Base-by-base conservation (phyloP, 2,797 vertebrate species). In the Melanotaenia pygmaea region DNA sequence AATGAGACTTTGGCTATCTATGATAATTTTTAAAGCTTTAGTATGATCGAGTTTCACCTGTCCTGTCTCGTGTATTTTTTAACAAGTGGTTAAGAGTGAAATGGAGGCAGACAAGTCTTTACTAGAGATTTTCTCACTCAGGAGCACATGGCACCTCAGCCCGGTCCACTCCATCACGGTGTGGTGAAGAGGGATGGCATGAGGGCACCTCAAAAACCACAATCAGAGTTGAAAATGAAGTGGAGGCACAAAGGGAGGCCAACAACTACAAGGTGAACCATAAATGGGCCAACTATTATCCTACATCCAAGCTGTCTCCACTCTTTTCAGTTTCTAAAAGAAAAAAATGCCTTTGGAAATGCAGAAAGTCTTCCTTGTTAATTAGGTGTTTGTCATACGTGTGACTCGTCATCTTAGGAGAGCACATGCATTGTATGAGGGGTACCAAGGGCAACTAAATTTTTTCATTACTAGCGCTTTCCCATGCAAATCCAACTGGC, bases 201-300 rank as follows among this genome's bases (percentile, higher is more conserved):
- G 96, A 96, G 0, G 90, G 91, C 24, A 93, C 93, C 75, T 90
- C 91, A 24, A 96, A 90, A 88, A 95, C 96, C 64, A 95, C 94
- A 0, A 90, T 97, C 87, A 92, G 91, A 1, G 94, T 91, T 0
- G 96, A 96, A 51, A 97, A 95, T 0, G 94, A 94, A 0, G 95
- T 96, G 78, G 96, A 97, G 80, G 95, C 96, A 4, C 92, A 96
- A 64, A 94, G 94, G 65, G 94, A 96, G 45, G 96, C 95, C 80
- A 96, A 96, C 86, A 97, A 97, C 89, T 96, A 96, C 88, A 96
- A 91, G 95, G 95, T 95, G 45, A 67, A 43, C 3, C 3, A 12
- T 20, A 11, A 16, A 28, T 26, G 0, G 1, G 30, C 14, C 38
- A 56, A 43, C 38, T 30, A n/a, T 0, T 62, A 30, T 50, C 28